Base-by-base conservation (phyloP, 2,888 invertebrate species). In the Watsonalla binaria region DNA sequence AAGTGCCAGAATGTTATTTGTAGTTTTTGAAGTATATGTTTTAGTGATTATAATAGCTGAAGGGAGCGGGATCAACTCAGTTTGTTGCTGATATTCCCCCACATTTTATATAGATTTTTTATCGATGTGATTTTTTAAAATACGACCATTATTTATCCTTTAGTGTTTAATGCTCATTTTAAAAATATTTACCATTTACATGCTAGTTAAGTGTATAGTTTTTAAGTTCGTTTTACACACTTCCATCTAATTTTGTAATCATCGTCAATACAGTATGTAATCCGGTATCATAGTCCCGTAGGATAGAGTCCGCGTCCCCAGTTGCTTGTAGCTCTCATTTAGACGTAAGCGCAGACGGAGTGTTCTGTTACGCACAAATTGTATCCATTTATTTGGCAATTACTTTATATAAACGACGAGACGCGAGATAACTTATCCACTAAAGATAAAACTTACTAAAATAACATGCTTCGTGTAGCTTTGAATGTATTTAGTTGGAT, bases 101-200 rank as follows among this genome's bases (percentile, higher is more conserved):
- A 62, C 74, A 74, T 64, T 67, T 68, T 70, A 72, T 66, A 65
- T 70, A 76, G 73, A 64, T 66, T 74, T 76, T 76, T 78, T 71
- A 70, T 75, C 64, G 68, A 82, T 85, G 84, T 84, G 83, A 83
- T 85, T 85, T 78, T 77, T 82, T 73, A 75, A 79, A 80, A 68
- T 82, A 79, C 79, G 84, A 84, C 79, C 82, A 82, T 82, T 87
- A 87, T 90, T 87, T 88, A 87, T 84, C 86, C 82, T 72, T 74
- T 87, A 84, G 86, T 83, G 72, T 82, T 78, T 82, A 86, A 88
- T 89, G 90, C 90, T 90, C 90, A 89, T 86, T 86, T 81, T 82
- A 74, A 82, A 24, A 85, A 83, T 85, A 86, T 85, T 82, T 88
- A 88, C 86, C 88, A 86, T 83, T 85, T 85, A 84, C 77, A 80